Evolutionary conservation across 2,797 vertebrate species (phyloP), one percentile per base, ranked within the genome.

Genomic region (Erethizon dorsatum): DNA sequence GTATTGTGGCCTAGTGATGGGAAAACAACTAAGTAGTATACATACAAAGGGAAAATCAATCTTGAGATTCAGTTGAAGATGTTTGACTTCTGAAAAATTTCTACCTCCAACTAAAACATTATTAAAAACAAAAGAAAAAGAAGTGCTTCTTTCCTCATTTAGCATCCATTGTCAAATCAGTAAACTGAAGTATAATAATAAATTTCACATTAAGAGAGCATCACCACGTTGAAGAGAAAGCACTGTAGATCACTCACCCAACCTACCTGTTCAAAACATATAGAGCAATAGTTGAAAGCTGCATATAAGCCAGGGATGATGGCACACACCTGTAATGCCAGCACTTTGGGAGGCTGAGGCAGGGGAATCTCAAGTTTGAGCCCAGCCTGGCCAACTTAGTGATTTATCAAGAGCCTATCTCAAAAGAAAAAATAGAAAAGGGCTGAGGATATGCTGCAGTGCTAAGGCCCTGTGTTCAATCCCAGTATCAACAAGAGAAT

Each of bases 201-300:
- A 56, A 26, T 84, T 54, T 61, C 56, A 24, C 10, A 26, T 0
- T 61, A 11, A 57, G 41, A 86, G 50, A 69, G 50, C 63, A 0
- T 59, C 54, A 31, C 33, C 28, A 95, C 85, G 24, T 9, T 69
- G 13, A 52, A n/a, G 33, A 33, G 4, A 63, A 86, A 94, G 47
- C 5, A 13, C 17, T 75, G 5, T 1, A 37, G 28, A 91, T 63
- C 52, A 82, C 2, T 52, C 75, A 84, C 3, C 33, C 6, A 83
- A 41, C 18, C 14, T n/a, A 77, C 14, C 47, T 82, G 14, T 57
- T 71, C 10, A 17, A 87, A 87, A 79, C 13, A 4, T 18, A 54
- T 71, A 37, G 63, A 71, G 13, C 85, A 89, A 63, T 26, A 83
- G 24, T 37, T 75, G 78, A 88, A 96, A 92, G 90, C 54, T 41